Evolutionary conservation across 2,113 vertebrate species (phyloP).

Genomic region (Neotoma lepida): DNA sequence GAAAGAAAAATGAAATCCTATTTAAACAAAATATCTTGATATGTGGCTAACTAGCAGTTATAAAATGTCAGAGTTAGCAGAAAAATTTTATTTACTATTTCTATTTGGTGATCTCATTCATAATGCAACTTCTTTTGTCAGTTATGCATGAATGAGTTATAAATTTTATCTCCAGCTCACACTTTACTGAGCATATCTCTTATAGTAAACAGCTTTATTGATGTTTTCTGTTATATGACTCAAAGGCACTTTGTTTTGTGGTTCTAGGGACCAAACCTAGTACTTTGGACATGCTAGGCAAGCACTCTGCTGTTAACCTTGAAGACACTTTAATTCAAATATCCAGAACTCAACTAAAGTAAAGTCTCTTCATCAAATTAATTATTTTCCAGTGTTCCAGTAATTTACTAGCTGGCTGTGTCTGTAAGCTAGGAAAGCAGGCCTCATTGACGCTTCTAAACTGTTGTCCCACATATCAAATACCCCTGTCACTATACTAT

Average conservation of each 20-base stretch:
- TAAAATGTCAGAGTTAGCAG: conserved; percentile 9
- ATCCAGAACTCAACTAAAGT: neutral
- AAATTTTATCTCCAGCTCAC: neutral
- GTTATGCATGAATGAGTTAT: neutral
- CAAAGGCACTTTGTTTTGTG: neutral
- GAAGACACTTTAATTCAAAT: conserved; percentile 1
- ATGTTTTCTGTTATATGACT: neutral
- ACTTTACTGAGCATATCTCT: neutral
- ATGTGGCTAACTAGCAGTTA: neutral
- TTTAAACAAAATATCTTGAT: conserved; percentile 24
- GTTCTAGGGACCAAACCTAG: neutral
- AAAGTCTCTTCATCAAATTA: neutral
- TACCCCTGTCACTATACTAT: neutral
- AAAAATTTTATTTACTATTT: neutral
- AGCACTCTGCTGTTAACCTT: neutral
- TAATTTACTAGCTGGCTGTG: neutral
- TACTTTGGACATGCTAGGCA: neutral
- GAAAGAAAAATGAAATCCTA: neutral
- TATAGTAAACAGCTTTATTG: neutral
- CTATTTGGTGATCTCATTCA: neutral
- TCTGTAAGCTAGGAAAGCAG: neutral
- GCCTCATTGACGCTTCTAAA: neutral
- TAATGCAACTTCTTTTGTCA: conserved; percentile 5
- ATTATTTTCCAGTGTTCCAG: neutral
- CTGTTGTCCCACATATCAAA: neutral